Base-by-base conservation (phyloP, 2,797 vertebrate genomes). In the Trichosurus vulpecula region DNA sequence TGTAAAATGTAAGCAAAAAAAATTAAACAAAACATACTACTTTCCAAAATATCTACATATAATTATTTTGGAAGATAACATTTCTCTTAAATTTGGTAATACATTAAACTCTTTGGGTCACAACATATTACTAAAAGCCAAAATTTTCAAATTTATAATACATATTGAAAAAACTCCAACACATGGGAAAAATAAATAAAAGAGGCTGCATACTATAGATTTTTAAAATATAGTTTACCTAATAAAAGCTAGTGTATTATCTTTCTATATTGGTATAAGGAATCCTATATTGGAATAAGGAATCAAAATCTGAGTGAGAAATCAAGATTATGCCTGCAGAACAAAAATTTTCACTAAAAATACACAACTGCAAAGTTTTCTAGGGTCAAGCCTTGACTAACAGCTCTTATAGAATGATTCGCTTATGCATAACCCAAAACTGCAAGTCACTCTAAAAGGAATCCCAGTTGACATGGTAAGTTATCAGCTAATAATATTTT, bases 1-100 rank as follows among this genome's bases (percentile, higher is more conserved):
- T 99, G 97, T 96, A 99, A 98, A 98, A 98, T 95, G 97, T 92
- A 98, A 98, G 98, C 2, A 97, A 87, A 97, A 97, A 97, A 91
- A 61, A 58, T 97, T 98, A 92, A 98, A 94, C 52, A 97, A 0
- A 87, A 87, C 35, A 96, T 31, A 31, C 13, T 89, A 53, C 11
- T 95, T 54, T 96, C 55, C 90, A 16, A 22, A 91, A 92, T 52
- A 5, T 4, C 41, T 11, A 94, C 35, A 91, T 81, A 95, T 54
- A 16, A 90, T 92, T 58, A 95, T 31, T 90, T 94, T 90, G 53
- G 54, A 92, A 97, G 22, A 90, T 53, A 97, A 90, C 19, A 92
- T 31, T 94, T 56, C 41, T 51, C 41, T 53, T 27, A 93, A 94
- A 94, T 87, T 89, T 92, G 58, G 25, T 13, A 13, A 74, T 92